These are phyloP conservation scores for Geopemphigus sp. DNA, from an alignment of 1,140 invertebrate species.

Conservation along the genomic window DNA sequence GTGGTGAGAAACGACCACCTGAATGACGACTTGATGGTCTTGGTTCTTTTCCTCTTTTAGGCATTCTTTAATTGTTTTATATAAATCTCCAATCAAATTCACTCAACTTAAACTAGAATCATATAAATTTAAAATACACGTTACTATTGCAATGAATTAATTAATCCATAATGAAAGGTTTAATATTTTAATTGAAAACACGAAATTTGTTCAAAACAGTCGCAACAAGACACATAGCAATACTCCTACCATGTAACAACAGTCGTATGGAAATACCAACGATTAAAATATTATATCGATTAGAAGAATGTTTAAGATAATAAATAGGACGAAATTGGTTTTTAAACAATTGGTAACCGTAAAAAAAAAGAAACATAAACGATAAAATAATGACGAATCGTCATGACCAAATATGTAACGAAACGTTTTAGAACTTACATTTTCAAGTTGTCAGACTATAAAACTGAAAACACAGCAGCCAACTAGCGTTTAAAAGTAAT, in stretches of 20 bases:
- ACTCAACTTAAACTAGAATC: neutral
- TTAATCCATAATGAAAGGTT: no score
- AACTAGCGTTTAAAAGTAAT: neutral
- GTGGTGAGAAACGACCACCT: conserved; percentile 30
- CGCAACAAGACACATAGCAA: no score
- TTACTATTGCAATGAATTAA: no score
- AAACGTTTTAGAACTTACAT: neutral
- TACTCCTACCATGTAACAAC: no score
- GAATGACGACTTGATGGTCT: conserved; percentile 42
- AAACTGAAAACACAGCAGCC: neutral
- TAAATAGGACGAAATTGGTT: no score
- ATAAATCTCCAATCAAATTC: neutral
- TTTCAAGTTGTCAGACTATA: neutral
- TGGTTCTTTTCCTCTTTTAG: conserved; percentile 39
- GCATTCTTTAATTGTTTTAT: conserved; percentile 7
- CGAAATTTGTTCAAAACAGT: no score
- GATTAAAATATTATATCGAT: neutral
- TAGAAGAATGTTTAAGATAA: no score
- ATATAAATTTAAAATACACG: neutral
- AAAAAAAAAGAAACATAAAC: no score
- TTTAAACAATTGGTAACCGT: no score
- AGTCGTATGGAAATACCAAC: no score
- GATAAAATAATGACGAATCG: no score
- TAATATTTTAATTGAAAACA: no score
- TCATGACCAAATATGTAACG: neutral